A percentile compares a stretch with the other conserved stretches of the same genome.
Evolutionary conservation across 2,888 invertebrate species (phyloP).

Genomic region (Busseola fusca): DNA sequence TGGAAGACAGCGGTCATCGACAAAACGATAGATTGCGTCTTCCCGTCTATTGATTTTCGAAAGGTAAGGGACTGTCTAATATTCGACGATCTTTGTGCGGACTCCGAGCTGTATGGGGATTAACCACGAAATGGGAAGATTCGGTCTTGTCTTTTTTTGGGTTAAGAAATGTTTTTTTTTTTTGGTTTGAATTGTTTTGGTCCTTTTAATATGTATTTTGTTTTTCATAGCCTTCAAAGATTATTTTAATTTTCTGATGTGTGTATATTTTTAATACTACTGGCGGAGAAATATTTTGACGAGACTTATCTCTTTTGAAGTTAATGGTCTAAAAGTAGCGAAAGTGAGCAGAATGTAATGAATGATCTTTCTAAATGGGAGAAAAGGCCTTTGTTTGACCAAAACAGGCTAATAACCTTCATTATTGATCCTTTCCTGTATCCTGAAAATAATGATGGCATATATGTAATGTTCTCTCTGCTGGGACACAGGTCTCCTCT

Average conservation of each 20-base stretch:
- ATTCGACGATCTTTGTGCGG: slow-evolving; percentile 53
- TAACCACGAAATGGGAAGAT: slow-evolving; percentile 30
- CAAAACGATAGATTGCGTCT: slow-evolving; percentile 64
- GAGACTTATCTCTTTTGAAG: neutral
- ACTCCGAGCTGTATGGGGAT: slow-evolving; percentile 17
- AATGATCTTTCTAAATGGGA: neutral
- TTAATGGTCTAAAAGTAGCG: neutral
- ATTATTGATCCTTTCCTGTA: neutral
- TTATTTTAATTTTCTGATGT: neutral
- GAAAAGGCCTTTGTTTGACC: neutral
- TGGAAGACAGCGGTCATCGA: slow-evolving; percentile 61
- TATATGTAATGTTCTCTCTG: neutral
- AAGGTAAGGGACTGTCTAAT: slow-evolving; percentile 51
- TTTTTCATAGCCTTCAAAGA: neutral
- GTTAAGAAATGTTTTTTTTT: neutral
- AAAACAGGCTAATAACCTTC: neutral
- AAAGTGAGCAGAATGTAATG: neutral
- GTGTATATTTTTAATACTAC: neutral
- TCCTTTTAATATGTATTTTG: too few relatives aligned
- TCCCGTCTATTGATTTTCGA: slow-evolving; percentile 64
- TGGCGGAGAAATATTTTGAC: neutral
- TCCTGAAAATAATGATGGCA: neutral
- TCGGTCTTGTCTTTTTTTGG: neutral
- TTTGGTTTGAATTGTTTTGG: neutral
- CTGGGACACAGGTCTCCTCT: neutral